Base-by-base conservation (phyloP, 2,888 invertebrate genomes). In the Laothoe populi region DNA sequence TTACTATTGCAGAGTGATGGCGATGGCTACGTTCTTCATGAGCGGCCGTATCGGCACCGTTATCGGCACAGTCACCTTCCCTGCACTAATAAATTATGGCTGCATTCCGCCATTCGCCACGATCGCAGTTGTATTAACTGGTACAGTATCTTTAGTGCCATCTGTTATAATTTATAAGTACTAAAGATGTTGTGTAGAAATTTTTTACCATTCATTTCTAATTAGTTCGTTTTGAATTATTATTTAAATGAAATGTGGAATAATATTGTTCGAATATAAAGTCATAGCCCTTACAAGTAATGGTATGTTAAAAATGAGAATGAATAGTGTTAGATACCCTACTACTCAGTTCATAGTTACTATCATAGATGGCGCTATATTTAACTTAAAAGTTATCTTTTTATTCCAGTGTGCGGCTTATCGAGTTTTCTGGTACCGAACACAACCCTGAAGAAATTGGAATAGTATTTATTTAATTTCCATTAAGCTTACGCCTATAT, bases 71-170 rank as follows among this genome's bases (percentile, higher is more conserved):
- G 84, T 96, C 53, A 77, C 95, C 2, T 96, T 96, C 75, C 96
- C 96, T 0, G 88, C 94, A 24, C 91, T 96, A 57, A 89, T 96
- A 48, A 85, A 93, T 69, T 88, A 94, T 26, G 96, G 96, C 42
- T 96, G 96, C 74, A 84, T 95, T 31, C 95, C 96, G 21, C 96
- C 96, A 2, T 96, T 96, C 78, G 81, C 95, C 60, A 94, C 95
- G 79, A 94, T 96, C 62, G 94, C 95, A 7, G 76, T 88, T 5
- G 94, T 95, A 23, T 90, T 96, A 70, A 73, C 94, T 68, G 89
- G 96, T 96, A 89, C 4, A 11, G 21, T 23, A 0, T 11, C 13
- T 19, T 57, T 61, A 59, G 19, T 57, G 59, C 57, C 65, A 61
- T 68, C 63, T 67, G 35, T 21, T 21, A 24, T 0, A 2, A 2